Evolutionary conservation across 2,888 invertebrate species (phyloP), one percentile per base, ranked within the genome.

Genomic region (Papilio protenor): DNA sequence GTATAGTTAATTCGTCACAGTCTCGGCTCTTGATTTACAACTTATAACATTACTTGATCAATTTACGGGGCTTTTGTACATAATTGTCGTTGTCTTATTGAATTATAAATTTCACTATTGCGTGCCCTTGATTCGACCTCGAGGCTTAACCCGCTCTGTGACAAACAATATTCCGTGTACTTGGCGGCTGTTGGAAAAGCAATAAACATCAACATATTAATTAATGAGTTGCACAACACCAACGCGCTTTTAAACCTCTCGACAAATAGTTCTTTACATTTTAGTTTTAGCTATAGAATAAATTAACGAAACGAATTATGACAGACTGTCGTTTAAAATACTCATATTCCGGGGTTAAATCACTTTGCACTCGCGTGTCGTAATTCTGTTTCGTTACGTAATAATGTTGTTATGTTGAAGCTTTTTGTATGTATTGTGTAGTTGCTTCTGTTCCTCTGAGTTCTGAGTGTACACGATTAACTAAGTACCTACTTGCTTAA

Each of bases 211-310:
- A 0, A 61, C 27, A n/a, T n/a, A 71, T 21, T 72, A 66, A 73
- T 77, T 64, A 73, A 23, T 27, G 14, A 64, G n/a, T 73, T 77
- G 66, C 64, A 21, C 40, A 64, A 77, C 59, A 10, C 59, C 59
- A 2, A 10, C 57, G 21, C 59, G 8, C 59, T 23, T 11, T 16
- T 2, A 3, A 10, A 23, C 61, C 27, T 14, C n/a, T 12, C 27
- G 18, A n/a, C 71, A 16, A 49, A n/a, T 16, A 47, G 23, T 61
- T 61, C 49, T 72, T 61, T 23, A 76, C 57, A 33, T 45, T 52
- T 73, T 73, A 52, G 45, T 52, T 52, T 73, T 73, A 52, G 45
- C 64, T 66, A 23, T 2, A 55, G 72, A 77, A 77, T 77, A 77
- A 73, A 77, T 77, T 66, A 73, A 55, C 66, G 45, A 47, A 73